Evolutionary conservation across 2,113 vertebrate genomes (phyloP), one percentile per base, ranked within the genome.

Genomic region (Corythaeola cristata): DNA sequence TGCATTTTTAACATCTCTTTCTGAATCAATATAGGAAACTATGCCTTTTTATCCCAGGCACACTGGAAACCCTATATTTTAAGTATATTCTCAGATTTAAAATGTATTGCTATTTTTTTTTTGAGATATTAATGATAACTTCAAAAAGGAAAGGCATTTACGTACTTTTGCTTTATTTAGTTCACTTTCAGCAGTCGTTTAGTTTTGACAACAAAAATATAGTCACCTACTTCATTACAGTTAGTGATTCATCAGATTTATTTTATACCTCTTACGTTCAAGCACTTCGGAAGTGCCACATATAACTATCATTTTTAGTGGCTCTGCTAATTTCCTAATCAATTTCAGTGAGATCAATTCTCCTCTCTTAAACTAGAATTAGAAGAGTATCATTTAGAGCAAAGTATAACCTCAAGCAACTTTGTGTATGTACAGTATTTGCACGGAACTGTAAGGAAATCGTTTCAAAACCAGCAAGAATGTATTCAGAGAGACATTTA

Each of bases 1-100:
- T 92, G 85, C 45, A 96, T 91, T 95, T 94, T 95, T 95, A 97
- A 96, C 66, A 44, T 69, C 74, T 83, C 50, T 69, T 95, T 85
- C 41, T 8, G 41, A 96, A 91, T 97, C 94, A 66, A 91, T 97
- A 93, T 14, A 91, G 89, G 89, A 92, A 95, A 75, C 58, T 20
- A 52, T 85, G 28, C 32, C 53, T 92, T 87, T 92, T 88, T 91
- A 91, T 16, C 20, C 24, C 33, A 63, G 47, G 74, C 17, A 84
- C 24, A 33, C 50, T 88, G 59, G 77, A 95, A 95, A 73, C 49
- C 16, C 26, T 90, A 35, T 82, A 85, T 85, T 89, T 88, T 69
- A 93, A 89, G 77, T 71, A 82, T 87, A 75, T 15, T 92, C 69
- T 87, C 53, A 33, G n/a, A 73, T 92, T 55, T 47, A 89, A 95